phyloP scores from a whole-genome alignment of 37 sponge, comb jelly and placozoan species.

The Mnemiopsis leidyi region DNA sequence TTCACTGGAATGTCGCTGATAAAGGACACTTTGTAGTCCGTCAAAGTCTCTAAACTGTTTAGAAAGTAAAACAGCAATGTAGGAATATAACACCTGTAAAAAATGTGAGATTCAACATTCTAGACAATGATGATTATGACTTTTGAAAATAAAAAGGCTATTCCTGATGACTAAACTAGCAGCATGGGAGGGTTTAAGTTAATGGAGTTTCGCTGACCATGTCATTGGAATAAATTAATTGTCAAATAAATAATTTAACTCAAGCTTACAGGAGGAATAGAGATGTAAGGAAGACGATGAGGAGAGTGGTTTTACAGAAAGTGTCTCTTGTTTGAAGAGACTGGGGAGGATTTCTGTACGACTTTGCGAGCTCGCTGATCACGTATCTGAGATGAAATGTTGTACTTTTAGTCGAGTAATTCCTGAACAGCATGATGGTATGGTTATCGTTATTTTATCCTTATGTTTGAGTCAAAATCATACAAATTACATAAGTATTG shows the following conservation, averaged over 20 bases:
- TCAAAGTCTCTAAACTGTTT: slow-evolving; percentile 17
- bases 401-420: too few relatives aligned
- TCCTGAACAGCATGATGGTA: too few relatives aligned
- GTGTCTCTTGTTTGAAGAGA: background rate
- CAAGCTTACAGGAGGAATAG: slow-evolving; percentile 45
- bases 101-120: too few relatives aligned
- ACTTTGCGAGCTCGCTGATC: slow-evolving; percentile 33
- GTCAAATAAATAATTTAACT: background rate
- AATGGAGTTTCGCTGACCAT: too few relatives aligned
- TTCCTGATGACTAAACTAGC: too few relatives aligned
- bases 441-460: too few relatives aligned
- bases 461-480: too few relatives aligned
- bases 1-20: background rate
- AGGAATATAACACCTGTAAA: slow-evolving; percentile 40
- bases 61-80: slow-evolving; percentile 30
- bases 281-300: slow-evolving; percentile 34
- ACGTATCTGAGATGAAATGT: slow-evolving; percentile 51
- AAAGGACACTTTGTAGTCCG: background rate
- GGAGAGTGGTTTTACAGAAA: slow-evolving; percentile 14
- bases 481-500: too few relatives aligned
- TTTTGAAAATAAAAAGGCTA: too few relatives aligned
- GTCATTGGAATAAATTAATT: background rate
- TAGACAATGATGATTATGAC: too few relatives aligned
- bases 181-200: background rate
- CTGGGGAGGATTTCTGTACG: slow-evolving; percentile 9